Base-by-base conservation (phyloP, 1,140 invertebrate genomes). In the Rhynchophorus ferrugineus region DNA sequence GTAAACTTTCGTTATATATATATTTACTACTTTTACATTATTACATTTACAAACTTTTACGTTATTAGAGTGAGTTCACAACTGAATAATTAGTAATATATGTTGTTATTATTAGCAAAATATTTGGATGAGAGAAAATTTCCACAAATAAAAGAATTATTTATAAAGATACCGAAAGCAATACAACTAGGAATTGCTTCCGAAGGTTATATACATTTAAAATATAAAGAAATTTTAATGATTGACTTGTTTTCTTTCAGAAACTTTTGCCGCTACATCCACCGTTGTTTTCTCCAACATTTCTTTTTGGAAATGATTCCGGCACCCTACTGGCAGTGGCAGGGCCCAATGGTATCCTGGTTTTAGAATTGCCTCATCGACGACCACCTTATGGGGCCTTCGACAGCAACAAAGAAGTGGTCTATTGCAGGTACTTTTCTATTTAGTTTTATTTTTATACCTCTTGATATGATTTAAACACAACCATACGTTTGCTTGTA, bases 341-440 rank as follows among this genome's bases (percentile, higher is more conserved):
- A 8, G 68, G 67, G 16, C 48, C 61, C 2, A 60, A 54, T 50
- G 69, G 67, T 0, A 56, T 70, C 1, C 45, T 68, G 11, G 61
- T 70, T 2, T 44, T 70, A 6, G 57, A 67, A 44, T 34, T 70
- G 11, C 69, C 67, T 1, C 14, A 41, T 2, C 60, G 62, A 49
- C 63, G 58, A 55, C 61, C 66, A 5, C 67, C 65, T 6, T 64
- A 64, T 54, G 69, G 66, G 13, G 56, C 60, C 11, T 69, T 67
- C 44, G 59, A 58, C 29, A 62, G 62, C 19, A 68, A 65, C 38
- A 70, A 68, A 42, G 67, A 69, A 39, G 49, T 70, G 3, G 61
- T 67, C 2, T 70, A 67, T 53, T 68, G 65, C 58, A 58, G 58
- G 68, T 69, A 59, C 61, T 55, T 13, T 49, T 42, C 29, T 13